These are phyloP conservation scores for Opisthograptis luteolata DNA, from an alignment of 2,888 invertebrate genomes.

Conservation along the genomic window DNA sequence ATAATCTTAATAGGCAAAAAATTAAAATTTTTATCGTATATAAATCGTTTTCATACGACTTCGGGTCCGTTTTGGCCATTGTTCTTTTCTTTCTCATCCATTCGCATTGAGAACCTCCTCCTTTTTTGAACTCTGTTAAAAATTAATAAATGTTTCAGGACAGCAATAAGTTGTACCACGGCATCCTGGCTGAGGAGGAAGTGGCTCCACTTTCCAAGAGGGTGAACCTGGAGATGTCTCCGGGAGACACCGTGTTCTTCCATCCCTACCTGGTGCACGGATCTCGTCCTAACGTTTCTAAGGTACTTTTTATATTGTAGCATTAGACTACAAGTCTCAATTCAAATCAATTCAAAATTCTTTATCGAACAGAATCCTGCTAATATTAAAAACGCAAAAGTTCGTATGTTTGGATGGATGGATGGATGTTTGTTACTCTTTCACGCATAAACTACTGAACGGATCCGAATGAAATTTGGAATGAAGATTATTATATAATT, in stretches of 20 bases:
- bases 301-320: slow-evolving; percentile 68
- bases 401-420: too few relatives aligned
- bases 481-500: too few relatives aligned
- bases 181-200: slow-evolving; percentile 62
- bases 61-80: too few relatives aligned
- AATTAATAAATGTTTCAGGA: slow-evolving; percentile 25
- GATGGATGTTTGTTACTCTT: too few relatives aligned
- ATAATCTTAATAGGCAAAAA: too few relatives aligned
- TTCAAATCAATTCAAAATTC: neutral
- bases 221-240: slow-evolving; percentile 89
- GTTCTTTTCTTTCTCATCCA: too few relatives aligned
- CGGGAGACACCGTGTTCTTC: slow-evolving; percentile 95
- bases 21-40: too few relatives aligned
- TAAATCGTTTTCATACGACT: too few relatives aligned
- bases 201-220: slow-evolving; percentile 63
- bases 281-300: slow-evolving; percentile 90
- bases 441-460: neutral
- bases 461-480: too few relatives aligned
- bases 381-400: too few relatives aligned
- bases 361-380: neutral
- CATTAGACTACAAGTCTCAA: too few relatives aligned
- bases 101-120: too few relatives aligned
- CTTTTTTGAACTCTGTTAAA: neutral
- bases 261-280: slow-evolving; percentile 93
- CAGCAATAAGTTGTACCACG: slow-evolving; percentile 19